These are phyloP conservation scores for Spea multiplicata DNA, from an alignment of 2,113 vertebrate species.

Conservation along the genomic window DNA sequence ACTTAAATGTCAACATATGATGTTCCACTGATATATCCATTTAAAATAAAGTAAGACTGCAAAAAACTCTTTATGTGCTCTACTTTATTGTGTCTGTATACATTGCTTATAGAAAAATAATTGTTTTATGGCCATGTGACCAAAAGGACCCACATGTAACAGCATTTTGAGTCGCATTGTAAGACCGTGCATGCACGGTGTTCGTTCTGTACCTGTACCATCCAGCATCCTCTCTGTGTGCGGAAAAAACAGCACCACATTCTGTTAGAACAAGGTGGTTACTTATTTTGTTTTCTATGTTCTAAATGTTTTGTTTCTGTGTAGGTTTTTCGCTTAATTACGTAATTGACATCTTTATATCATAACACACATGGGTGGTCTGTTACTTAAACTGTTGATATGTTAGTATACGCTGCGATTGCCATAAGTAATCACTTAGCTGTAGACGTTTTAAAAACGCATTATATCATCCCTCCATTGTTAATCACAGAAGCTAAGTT, in stretches of 20 bases:
- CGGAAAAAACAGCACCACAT: conserved; percentile 59
- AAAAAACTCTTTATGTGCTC: no score
- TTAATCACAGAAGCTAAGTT: conserved; percentile 58
- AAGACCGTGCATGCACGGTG: conserved; percentile 46
- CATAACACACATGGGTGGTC: conserved; percentile 72
- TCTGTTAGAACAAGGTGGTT: conserved; percentile 60
- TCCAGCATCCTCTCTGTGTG: conserved; percentile 58
- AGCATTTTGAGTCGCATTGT: neutral
- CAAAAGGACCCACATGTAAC: neutral
- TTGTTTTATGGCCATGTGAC: no score
- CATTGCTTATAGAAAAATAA: no score
- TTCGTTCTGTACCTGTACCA: conserved; percentile 60
- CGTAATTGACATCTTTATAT: conserved; percentile 66
- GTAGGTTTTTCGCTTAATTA: conserved; percentile 63
- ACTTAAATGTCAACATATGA: no score
- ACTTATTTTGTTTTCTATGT: conserved; percentile 32
- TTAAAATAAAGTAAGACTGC: no score
- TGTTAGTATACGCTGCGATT: conserved; percentile 57
- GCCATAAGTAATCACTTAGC: conserved; percentile 66
- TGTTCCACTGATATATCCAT: no score
- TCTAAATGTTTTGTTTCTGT: conserved; percentile 56
- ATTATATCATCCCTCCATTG: conserved; percentile 63
- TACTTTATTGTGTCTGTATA: no score
- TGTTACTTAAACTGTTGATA: conserved; percentile 64
- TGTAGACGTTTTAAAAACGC: conserved; percentile 69